Evolutionary conservation across 2,113 vertebrate species (phyloP).

Genomic region (Isurus oxyrinchus): DNA sequence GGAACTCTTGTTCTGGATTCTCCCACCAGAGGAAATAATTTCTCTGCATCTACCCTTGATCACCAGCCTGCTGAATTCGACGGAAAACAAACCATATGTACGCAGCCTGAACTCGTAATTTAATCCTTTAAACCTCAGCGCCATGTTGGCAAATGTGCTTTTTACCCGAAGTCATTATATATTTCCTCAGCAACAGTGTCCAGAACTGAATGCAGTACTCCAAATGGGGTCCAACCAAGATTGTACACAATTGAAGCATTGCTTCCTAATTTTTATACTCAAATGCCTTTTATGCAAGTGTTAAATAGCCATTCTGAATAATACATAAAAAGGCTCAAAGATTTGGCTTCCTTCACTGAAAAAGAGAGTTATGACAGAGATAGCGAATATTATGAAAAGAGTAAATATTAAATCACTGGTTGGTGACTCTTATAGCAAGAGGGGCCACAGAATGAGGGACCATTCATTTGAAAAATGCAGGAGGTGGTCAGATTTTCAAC

Average conservation of each 20-base stretch:
- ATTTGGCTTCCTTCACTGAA: background rate
- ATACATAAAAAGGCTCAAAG: background rate
- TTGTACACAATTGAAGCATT: background rate
- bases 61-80: too few species aligned
- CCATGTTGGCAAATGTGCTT: too few species aligned
- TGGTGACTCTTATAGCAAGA: background rate
- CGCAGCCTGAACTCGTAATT: too few species aligned
- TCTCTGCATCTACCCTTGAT: too few species aligned
- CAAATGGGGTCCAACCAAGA: background rate
- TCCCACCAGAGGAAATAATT: too few species aligned
- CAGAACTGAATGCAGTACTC: background rate
- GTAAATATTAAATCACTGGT: background rate
- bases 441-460: background rate
- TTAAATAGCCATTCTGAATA: background rate
- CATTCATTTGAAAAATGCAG: background rate
- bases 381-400: background rate
- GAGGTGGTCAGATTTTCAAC: background rate
- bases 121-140: too few species aligned
- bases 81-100: too few species aligned
- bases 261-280: background rate
- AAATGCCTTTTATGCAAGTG: background rate
- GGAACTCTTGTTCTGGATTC: too few species aligned
- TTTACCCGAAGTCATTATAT: too few species aligned
- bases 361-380: background rate
- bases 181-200: background rate